These are phyloP conservation scores for Pangasius macronema DNA, from an alignment of 2,797 vertebrate species.

Conservation along the genomic window DNA sequence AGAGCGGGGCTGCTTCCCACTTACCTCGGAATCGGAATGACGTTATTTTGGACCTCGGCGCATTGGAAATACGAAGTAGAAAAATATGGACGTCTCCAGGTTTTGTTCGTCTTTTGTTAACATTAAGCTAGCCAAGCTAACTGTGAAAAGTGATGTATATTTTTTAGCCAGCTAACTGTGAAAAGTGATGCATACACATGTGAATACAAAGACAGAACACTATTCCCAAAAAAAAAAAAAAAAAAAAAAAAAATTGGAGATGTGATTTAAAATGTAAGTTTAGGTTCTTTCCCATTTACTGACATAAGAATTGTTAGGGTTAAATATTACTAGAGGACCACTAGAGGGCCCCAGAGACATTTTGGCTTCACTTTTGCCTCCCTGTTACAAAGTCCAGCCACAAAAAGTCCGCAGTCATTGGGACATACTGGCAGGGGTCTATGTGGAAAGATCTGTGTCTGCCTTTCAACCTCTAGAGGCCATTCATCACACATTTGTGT, in stretches of 20 bases:
- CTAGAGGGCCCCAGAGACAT: background rate
- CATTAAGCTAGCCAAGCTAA: too few species aligned
- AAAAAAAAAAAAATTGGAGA: too few species aligned
- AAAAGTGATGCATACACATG: background rate
- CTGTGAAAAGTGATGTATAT: too few species aligned
- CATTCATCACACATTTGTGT: background rate
- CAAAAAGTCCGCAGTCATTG: background rate
- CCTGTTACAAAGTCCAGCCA: background rate
- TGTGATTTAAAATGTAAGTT: background rate
- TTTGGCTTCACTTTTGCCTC: background rate
- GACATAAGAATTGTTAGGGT: background rate
- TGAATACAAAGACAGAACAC: background rate
- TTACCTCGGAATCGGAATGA: too few species aligned
- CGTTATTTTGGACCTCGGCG: too few species aligned
- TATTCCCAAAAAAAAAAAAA: background rate
- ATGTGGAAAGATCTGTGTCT: background rate
- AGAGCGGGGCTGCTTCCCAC: too few species aligned
- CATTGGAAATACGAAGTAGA: too few species aligned
- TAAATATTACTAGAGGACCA: background rate
- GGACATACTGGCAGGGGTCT: background rate
- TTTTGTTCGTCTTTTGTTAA: too few species aligned
- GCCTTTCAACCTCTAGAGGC: background rate
- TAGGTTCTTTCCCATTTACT: background rate
- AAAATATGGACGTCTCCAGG: too few species aligned
- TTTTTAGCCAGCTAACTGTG: too few species aligned